These are phyloP conservation scores for Micoletzkya japonica DNA, from an alignment of 2,888 invertebrate species.

Conservation along the genomic window DNA sequence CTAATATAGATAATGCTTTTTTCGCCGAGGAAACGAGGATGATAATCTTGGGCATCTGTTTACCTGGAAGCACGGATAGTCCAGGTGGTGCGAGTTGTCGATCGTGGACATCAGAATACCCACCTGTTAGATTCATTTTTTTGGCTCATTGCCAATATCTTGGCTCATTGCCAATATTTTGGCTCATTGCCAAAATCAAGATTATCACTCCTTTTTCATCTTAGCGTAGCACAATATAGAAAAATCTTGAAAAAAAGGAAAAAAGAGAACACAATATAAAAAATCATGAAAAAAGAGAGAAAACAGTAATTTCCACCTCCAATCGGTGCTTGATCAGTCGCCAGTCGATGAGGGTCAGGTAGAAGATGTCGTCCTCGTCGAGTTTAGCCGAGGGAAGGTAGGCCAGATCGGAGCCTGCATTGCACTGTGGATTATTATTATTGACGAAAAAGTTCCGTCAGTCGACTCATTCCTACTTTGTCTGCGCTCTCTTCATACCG, in stretches of 20 bases:
- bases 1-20: too few species aligned
- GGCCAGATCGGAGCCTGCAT: slow-evolving; percentile 26
- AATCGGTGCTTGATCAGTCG: slow-evolving; percentile 25
- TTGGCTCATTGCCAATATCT: too few species aligned
- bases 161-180: too few species aligned
- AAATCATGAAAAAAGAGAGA: background rate
- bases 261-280: background rate
- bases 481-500: too few species aligned
- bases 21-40: background rate
- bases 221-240: background rate
- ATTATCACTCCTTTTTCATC: too few species aligned
- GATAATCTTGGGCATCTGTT: background rate
- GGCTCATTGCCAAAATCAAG: too few species aligned
- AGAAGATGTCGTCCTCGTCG: slow-evolving; percentile 27
- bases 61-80: slow-evolving; percentile 29
- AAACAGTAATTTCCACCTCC: slow-evolving; percentile 1
- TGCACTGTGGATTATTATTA: too few species aligned
- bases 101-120: slow-evolving; percentile 25
- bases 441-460: background rate
- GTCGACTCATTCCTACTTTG: background rate
- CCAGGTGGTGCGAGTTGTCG: slow-evolving; percentile 17
- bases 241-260: background rate
- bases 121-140: slow-evolving; percentile 4
- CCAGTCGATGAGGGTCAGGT: slow-evolving; percentile 30
- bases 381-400: slow-evolving; percentile 23